Conservation (phyloP, 2,797 vertebrate species). For the Hozukius guyotensis region DNA sequence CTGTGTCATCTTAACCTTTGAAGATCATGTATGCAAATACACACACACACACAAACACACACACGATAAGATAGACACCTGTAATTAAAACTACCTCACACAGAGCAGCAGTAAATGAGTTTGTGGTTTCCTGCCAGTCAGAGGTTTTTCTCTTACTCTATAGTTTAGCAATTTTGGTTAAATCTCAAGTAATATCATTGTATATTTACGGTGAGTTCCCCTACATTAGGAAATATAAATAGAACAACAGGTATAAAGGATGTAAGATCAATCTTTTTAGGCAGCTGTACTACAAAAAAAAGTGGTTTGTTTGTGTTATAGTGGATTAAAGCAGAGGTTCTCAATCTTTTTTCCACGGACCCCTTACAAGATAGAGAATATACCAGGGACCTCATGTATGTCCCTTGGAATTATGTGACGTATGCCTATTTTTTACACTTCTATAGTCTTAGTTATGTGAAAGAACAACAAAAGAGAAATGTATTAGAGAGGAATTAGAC, state of each 20-base stretch:
- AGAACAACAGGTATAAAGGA: background rate
- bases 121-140: constrained; percentile 51
- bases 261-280: background rate
- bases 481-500: no score
- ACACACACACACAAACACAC: constrained; percentile 12
- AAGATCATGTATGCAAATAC: constrained; percentile 38
- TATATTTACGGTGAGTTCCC: constrained; percentile 27
- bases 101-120: constrained; percentile 50
- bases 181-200: constrained; percentile 26
- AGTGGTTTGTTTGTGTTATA: background rate
- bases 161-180: constrained; percentile 49
- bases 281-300: background rate
- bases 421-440: no score
- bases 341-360: no score
- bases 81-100: constrained; percentile 73
- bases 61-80: constrained; percentile 48
- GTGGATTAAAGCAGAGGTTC: background rate
- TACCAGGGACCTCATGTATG: no score
- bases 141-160: constrained; percentile 36
- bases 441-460: no score
- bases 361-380: no score
- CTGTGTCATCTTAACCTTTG: constrained; percentile 56
- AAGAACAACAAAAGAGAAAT: no score
- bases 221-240: constrained; percentile 28
- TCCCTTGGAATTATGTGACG: no score